Conservation (phyloP, 1,140 invertebrate species). For the Helicoverpa armigera region DNA sequence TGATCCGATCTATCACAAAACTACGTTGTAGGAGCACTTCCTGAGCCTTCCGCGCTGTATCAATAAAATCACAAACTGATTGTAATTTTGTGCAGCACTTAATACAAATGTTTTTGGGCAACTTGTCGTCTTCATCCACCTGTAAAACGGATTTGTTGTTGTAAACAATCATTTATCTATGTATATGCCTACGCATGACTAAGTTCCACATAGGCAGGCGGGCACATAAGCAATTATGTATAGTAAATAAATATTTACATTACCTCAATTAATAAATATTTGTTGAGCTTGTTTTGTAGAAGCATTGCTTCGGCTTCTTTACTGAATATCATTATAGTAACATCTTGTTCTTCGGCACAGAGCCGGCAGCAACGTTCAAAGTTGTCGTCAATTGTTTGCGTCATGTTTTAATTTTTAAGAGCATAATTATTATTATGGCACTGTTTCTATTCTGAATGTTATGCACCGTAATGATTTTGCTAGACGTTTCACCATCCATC, state of each 20-base stretch:
- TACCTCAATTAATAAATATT: constrained; percentile 84
- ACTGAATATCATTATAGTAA: constrained; percentile 84
- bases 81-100: constrained; percentile 82
- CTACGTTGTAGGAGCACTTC: constrained; percentile 66
- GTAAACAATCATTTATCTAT: neutral
- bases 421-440: constrained; percentile 13
- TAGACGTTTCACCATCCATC: constrained; percentile 56
- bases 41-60: constrained; percentile 78
- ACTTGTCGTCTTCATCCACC: constrained; percentile 81
- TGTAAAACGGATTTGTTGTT: constrained; percentile 56
- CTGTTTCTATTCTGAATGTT: constrained; percentile 26
- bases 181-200: no score
- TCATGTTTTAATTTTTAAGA: constrained; percentile 54
- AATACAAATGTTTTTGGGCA: constrained; percentile 85
- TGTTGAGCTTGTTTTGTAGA: constrained; percentile 80
- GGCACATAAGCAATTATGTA: no score
- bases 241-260: constrained; percentile 13
- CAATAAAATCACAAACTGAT: constrained; percentile 82
- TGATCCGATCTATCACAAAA: constrained; percentile 58
- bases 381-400: constrained; percentile 55
- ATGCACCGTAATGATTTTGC: constrained; percentile 72
- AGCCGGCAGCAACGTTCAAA: constrained; percentile 82
- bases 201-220: no score
- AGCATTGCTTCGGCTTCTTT: constrained; percentile 81
- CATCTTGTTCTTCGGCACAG: constrained; percentile 82